Percentiles rank a stretch among this genome's conserved stretches.
Evolutionary conservation across 2,113 vertebrate species (phyloP).

Genomic region (Meriones unguiculatus): DNA sequence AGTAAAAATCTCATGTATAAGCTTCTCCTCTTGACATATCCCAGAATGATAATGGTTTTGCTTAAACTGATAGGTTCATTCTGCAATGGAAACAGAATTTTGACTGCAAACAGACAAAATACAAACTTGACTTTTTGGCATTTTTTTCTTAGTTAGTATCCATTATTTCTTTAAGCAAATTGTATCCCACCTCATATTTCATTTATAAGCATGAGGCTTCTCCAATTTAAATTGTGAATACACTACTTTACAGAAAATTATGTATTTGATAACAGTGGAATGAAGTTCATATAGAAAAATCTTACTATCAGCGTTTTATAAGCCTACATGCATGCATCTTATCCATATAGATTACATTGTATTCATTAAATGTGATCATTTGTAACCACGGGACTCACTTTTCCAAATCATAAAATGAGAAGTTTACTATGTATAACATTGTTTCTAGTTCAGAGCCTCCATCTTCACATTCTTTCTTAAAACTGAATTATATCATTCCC

Average conservation of each 20-base stretch:
- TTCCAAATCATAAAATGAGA: background rate
- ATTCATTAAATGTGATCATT: background rate
- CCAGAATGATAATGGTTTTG: constrained; percentile 4
- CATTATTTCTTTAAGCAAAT: background rate
- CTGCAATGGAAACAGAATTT: background rate
- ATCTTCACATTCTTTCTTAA: background rate
- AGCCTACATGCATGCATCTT: background rate
- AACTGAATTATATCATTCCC: background rate
- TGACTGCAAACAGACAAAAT: background rate
- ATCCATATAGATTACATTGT: background rate
- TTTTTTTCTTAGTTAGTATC: background rate
- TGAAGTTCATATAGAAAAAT: background rate
- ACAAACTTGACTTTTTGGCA: background rate
- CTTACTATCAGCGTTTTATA: background rate
- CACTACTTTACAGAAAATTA: background rate
- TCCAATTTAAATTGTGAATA: background rate
- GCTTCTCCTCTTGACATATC: too few species aligned
- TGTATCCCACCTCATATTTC: background rate
- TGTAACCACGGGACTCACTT: background rate
- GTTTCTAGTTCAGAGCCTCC: background rate
- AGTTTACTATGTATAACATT: background rate
- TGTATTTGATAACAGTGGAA: background rate
- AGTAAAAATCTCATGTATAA: too few species aligned
- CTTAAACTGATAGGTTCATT: constrained; percentile 29
- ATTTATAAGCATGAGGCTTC: background rate